Evolutionary conservation across 2,113 vertebrate genomes (phyloP), one percentile per base, ranked within the genome.

Genomic region (Murina feae): DNA sequence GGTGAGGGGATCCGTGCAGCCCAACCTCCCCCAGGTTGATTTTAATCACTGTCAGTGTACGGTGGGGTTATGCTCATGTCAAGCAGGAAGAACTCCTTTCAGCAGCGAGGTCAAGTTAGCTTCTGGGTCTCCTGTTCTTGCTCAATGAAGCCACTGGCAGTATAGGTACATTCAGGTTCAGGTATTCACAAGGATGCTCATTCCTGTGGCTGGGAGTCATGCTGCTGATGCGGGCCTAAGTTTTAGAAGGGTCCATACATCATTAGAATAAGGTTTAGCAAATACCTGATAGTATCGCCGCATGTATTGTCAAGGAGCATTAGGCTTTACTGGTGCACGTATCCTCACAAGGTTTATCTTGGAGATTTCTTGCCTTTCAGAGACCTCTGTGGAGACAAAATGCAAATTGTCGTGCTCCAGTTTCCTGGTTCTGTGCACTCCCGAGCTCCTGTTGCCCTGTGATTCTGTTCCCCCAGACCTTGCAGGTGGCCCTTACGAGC

Each of bases 161-260:
- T 37, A 7, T n/a, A 78, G 42, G n/a, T 47, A 13, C 25, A 6
- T 92, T 83, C 42, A 44, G 42, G 10, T 72, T 85, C 44, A 23
- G 30, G 12, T n/a, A 4, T 49, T 88, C 39, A 21, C 65, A 85
- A 65, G 35, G 42, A 25, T 4, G 13, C 55, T 69, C 14, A 4
- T 58, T 8, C 4, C 30, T 4, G 2, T 63, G n/a, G 42, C 58
- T 71, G 69, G 51, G 30, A 69, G n/a, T 35, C 16, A 4, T 55
- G 30, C 8, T 37, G 9, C 44, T 53, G 47, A 20, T 30, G 58
- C 65, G 28, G 44, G 30, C 30, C 51, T 66, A 13, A 20, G 35
- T 89, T 93, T 91, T 32, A 72, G 75, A 68, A 95, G 47, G 25
- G 20, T 25, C 76, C 63, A 53, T 71, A 93, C 88, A 65, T 86